These are phyloP conservation scores for Nineta flava DNA, from an alignment of 2,888 invertebrate species.

Conservation along the genomic window DNA sequence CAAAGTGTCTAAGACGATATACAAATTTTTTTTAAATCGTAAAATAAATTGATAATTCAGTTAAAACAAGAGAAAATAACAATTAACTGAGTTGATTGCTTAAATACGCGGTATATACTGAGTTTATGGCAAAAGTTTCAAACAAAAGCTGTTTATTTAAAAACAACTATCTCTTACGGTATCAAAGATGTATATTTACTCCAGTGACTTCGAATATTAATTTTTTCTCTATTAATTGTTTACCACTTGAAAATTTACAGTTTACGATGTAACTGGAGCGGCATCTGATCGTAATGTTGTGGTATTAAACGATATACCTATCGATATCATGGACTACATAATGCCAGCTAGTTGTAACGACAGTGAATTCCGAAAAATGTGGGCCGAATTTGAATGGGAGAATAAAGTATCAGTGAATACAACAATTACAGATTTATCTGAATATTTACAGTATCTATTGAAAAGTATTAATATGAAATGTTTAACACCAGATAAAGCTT, in stretches of 20 bases:
- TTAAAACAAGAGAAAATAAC: too few species aligned
- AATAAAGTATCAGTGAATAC: conserved; percentile 98
- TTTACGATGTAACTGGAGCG: conserved; percentile 91
- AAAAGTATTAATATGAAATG: conserved; percentile 98
- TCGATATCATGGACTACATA: conserved; percentile 99
- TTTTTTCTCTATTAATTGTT: too few species aligned
- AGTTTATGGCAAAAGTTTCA: too few species aligned
- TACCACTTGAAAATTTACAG: conserved; percentile 34
- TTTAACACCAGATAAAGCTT: conserved; percentile 91
- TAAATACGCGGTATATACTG: too few species aligned
- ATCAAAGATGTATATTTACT: too few species aligned
- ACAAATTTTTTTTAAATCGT: too few species aligned
- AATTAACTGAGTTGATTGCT: too few species aligned
- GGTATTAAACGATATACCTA: conserved; percentile 96
- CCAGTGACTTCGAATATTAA: too few species aligned
- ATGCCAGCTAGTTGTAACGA: conserved; percentile 90
- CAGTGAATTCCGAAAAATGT: conserved; percentile 96
- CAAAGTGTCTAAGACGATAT: too few species aligned
- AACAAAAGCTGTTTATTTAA: too few species aligned
- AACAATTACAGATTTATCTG: conserved; percentile 76
- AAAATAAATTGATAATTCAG: too few species aligned
- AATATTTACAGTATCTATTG: conserved; percentile 82
- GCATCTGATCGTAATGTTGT: conserved; percentile 91
- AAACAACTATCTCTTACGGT: too few species aligned
- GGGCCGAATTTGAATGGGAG: conserved; percentile 99